Base-by-base conservation (phyloP, 2,797 vertebrate genomes). In the Crenuchus spilurus region DNA sequence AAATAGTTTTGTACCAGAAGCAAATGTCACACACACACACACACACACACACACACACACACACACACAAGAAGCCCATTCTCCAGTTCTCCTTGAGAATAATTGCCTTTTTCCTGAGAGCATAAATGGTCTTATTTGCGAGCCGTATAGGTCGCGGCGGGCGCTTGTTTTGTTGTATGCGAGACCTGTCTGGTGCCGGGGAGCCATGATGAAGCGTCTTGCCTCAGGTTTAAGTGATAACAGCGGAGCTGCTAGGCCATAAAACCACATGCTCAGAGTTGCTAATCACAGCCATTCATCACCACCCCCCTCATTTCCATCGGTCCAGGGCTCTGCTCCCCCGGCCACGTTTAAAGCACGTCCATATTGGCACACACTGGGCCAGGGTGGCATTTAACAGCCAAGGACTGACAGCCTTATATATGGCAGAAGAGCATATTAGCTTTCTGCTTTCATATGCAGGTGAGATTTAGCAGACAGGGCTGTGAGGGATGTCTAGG, bases 271-370 rank as follows among this genome's bases (percentile, higher is more conserved):
- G 91, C 90, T 93, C 90, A 80, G 88, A 90, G 87, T 80, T 92
- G 86, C 90, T 95, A 93, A 96, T 96, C 92, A 91, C 82, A 89
- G 90, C 84, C 92, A 93, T 96, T 94, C 92, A 95, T 96, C 94
- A 95, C 57, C 33, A 20, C 55, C 46, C 84, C 85, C 46, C 85
- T 87, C 85, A 87, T 86, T 90, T 87, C 89, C 88, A 89, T 85
- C 85, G 89, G 85, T 87, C 79, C 84, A 76, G 82, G 86, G 84
- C 84, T 44, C 37, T 55, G 22, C 67, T 44, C 74, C 71, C 62
- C 63, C 24, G 60, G 37, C 42, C 65, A 64, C 28, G 11, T 71
- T 63, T 63, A 71, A 71, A 64, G 9, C n/a, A 39, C 1, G 18
- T 22, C 28, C 20, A 33, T 58, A 58, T 58, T 51, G 48, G 57